Percentiles rank a stretch among this genome's conserved stretches.
phyloP scores from a whole-genome alignment of 2,797 vertebrate species.

The Mormyrops attenuatus region DNA sequence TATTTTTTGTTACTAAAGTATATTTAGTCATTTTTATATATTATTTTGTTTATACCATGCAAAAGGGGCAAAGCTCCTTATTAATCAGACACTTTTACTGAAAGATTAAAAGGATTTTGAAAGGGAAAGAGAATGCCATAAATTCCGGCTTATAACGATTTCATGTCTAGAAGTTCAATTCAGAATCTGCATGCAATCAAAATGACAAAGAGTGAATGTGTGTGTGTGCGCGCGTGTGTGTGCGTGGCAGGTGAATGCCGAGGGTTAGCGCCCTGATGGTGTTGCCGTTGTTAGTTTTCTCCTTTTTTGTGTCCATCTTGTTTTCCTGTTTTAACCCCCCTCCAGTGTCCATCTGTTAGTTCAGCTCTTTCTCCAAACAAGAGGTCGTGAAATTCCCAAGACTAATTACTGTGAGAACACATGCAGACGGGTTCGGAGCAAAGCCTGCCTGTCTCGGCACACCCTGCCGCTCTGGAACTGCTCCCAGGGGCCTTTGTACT shows the following conservation, averaged over 20 bases:
- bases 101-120: conserved; percentile 54
- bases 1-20: conserved; percentile 62
- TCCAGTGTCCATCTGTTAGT: conserved; percentile 72
- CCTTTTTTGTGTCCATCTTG: conserved; percentile 35
- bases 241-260: not conserved
- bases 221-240: not conserved
- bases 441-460: conserved; percentile 56
- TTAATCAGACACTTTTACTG: conserved; percentile 65
- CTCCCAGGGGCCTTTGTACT: conserved; percentile 52
- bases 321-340: conserved; percentile 56
- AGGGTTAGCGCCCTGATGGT: conserved; percentile 33
- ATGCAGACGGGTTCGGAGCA: conserved; percentile 64
- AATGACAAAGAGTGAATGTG: not conserved
- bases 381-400: conserved; percentile 68
- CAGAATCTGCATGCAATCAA: conserved; percentile 35
- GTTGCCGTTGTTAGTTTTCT: conserved; percentile 21
- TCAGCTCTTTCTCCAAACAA: conserved; percentile 59
- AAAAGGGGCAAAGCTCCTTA: conserved; percentile 59
- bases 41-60: conserved; percentile 50
- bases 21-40: conserved; percentile 55
- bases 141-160: conserved; percentile 51
- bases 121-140: conserved; percentile 43
- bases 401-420: conserved; percentile 73
- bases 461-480: conserved; percentile 47
- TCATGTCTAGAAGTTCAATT: conserved; percentile 45